A percentile compares a stretch with the other conserved stretches of the same genome.
Evolutionary conservation across 2,113 vertebrate genomes (phyloP).

Genomic region (Odobenus rosmarus): DNA sequence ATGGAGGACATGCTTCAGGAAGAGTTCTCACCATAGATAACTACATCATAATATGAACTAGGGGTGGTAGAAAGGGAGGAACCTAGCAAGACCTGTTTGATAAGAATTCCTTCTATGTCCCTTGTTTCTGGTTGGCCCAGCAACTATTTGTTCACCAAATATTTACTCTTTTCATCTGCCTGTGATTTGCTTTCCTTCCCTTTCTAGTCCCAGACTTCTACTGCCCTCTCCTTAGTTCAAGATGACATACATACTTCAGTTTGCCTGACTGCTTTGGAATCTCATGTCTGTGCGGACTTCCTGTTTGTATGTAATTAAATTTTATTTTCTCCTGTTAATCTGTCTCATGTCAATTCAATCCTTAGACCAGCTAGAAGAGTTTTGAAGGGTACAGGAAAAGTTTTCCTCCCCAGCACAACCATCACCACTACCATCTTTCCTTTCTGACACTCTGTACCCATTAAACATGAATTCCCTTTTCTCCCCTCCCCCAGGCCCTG

Average conservation of each 20-base stretch:
- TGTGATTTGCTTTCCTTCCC: neutral
- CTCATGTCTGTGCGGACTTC: neutral
- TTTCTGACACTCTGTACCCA: neutral
- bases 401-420: neutral
- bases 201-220: neutral
- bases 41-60: neutral
- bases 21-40: neutral
- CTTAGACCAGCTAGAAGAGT: neutral
- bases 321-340: neutral
- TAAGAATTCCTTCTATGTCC: neutral
- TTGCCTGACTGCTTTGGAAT: neutral
- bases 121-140: neutral
- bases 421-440: neutral
- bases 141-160: neutral
- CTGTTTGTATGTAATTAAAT: neutral
- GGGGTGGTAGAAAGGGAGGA: neutral
- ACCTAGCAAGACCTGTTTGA: neutral
- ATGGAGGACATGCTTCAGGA: neutral
- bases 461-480: neutral
- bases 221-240: neutral
- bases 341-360: neutral
- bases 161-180: neutral
- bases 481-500: neutral
- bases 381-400: neutral
- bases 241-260: neutral